These are phyloP conservation scores for Apostichopus californicus DNA, from an alignment of 35 echinoderm and acorn worm species.

Conservation along the genomic window DNA sequence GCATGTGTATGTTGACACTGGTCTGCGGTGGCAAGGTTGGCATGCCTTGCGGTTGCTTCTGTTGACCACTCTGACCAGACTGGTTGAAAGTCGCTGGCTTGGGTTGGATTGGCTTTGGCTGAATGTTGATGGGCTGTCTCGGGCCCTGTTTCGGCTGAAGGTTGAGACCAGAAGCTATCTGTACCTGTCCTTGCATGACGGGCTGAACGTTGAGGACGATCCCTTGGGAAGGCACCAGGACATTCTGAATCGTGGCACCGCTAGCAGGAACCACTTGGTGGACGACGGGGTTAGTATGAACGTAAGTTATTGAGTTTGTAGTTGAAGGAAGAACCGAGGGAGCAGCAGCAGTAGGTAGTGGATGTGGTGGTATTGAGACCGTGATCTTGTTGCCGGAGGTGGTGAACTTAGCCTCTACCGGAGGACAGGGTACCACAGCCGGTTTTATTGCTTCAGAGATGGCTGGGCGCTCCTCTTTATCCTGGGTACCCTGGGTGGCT, in stretches of 20 bases:
- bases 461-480: neutral
- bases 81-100: conserved; percentile 38
- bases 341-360: neutral
- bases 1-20: conserved; percentile 10
- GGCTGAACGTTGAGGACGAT: conserved; percentile 57
- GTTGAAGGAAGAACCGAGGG: neutral
- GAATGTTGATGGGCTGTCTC: conserved; percentile 54
- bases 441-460: neutral
- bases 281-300: conserved; percentile 39
- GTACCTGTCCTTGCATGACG: conserved; percentile 35
- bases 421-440: neutral
- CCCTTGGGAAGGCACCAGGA: conserved; percentile 35
- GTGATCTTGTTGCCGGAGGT: conserved; percentile 41
- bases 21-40: conserved; percentile 2
- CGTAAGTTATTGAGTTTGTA: conserved; percentile 17
- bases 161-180: neutral
- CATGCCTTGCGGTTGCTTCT: neutral
- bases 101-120: conserved; percentile 61
- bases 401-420: neutral
- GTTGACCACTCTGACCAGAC: conserved; percentile 4
- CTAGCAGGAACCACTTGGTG: conserved; percentile 39
- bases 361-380: neutral
- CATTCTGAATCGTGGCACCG: conserved; percentile 34
- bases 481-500: neutral
- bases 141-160: neutral